A percentile compares a stretch with the other conserved stretches of the same genome.
phyloP scores from a whole-genome alignment of 2,888 invertebrate genomes.

The Drosophila anceps region DNA sequence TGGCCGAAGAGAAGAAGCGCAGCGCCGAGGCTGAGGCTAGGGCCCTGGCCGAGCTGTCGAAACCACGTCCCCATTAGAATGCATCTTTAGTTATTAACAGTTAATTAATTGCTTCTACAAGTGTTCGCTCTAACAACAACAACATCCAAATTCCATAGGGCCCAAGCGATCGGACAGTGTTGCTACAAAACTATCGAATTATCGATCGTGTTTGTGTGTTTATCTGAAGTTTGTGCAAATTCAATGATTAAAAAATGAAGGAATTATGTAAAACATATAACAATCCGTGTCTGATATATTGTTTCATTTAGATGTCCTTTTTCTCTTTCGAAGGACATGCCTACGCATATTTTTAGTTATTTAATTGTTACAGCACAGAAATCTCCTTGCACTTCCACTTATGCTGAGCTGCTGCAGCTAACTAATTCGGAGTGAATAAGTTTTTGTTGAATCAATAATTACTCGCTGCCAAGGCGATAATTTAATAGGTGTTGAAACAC shows the following conservation, averaged over 20 bases:
- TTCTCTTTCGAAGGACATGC: too few relatives aligned
- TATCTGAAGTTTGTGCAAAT: conserved; percentile 64
- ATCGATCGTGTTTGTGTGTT: conserved; percentile 61
- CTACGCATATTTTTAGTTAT: neutral
- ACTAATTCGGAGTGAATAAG: conserved; percentile 5
- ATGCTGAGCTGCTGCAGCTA: conserved; percentile 3
- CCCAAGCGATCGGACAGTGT: conserved; percentile 39
- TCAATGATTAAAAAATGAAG: conserved; percentile 59
- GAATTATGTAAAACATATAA: conserved; percentile 59
- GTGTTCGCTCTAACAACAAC: conserved; percentile 30
- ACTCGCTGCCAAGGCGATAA: conserved; percentile 54
- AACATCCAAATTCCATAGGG: conserved; percentile 52
- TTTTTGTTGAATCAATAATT: conserved; percentile 67
- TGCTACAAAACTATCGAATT: conserved; percentile 49
- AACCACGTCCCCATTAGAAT: conserved; percentile 59
- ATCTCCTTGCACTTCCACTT: neutral
- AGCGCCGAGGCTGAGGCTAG: conserved; percentile 86
- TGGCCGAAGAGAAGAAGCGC: conserved; percentile 90
- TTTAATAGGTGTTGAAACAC: conserved; percentile 72
- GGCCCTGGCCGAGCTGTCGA: conserved; percentile 76
- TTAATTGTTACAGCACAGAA: neutral
- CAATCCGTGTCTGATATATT: conserved; percentile 9
- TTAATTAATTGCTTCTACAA: conserved; percentile 47
- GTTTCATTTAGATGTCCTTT: conserved; percentile 5
- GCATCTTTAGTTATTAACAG: conserved; percentile 36